phyloP scores from a whole-genome alignment of 2,797 vertebrate genomes.

The Psittacula derbiana region DNA sequence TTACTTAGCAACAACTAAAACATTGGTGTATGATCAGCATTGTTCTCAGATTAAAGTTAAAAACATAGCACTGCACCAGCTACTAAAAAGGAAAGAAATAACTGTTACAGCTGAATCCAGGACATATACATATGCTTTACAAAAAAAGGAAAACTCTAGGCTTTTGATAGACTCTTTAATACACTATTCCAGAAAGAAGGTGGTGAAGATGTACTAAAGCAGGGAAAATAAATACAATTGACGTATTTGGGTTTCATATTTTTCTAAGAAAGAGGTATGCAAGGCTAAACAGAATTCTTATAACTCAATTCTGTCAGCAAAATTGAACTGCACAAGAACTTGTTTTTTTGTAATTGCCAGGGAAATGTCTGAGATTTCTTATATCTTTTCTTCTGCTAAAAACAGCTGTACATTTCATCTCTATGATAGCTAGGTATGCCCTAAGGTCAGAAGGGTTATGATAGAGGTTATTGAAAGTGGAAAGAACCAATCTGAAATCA shows the following conservation, averaged over 20 bases:
- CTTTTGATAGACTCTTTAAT: not conserved
- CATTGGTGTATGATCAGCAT: not conserved
- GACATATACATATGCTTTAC: not conserved
- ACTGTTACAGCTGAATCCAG: not conserved
- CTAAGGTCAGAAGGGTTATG: not conserved
- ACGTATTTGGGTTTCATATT: not conserved
- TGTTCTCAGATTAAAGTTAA: not conserved
- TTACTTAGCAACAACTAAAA: not conserved
- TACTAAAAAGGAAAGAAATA: not conserved
- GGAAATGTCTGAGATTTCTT: not conserved
- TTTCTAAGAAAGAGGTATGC: not conserved
- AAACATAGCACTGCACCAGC: not conserved
- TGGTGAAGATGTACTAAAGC: not conserved
- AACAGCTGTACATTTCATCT: not conserved
- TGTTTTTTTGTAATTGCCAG: not conserved
- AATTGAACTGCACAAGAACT: not conserved
- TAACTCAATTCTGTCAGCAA: not conserved
- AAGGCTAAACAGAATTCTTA: not conserved
- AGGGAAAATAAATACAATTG: not conserved
- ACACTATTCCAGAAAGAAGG: not conserved
- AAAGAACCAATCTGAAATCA: not conserved
- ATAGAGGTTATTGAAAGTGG: not conserved
- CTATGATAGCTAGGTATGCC: not conserved
- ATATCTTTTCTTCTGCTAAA: not conserved
- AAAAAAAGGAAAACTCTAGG: not conserved